Conservation (phyloP, 2,113 vertebrate species). For the Microtus montanus region DNA sequence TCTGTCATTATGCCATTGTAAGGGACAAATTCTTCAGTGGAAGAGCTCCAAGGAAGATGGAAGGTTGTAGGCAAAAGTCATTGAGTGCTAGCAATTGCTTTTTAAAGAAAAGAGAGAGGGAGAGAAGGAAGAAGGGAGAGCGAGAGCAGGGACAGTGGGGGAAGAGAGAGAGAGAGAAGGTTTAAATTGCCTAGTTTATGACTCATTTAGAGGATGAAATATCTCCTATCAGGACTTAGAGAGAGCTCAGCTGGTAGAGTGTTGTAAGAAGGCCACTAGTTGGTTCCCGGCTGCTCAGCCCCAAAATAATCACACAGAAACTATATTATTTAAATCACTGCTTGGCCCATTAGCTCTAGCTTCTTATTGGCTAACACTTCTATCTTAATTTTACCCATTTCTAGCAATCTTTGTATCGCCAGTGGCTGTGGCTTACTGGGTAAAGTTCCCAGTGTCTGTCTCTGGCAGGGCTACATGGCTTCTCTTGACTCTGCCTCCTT, state of each 20-base stretch:
- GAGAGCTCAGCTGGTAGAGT: background rate
- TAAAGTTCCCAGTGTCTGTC: too few species aligned
- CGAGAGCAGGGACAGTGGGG: background rate
- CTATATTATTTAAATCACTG: too few species aligned
- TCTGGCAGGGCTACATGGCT: too few species aligned
- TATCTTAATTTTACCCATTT: too few species aligned
- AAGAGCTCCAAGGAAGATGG: background rate
- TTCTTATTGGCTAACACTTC: too few species aligned
- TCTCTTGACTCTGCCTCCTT: too few species aligned
- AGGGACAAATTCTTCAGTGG: background rate
- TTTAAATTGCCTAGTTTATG: slow-evolving; percentile 30
- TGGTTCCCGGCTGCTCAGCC: too few species aligned
- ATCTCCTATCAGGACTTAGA: background rate
- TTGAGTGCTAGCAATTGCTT: background rate
- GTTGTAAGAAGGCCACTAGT: too few species aligned
- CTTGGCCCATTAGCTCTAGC: too few species aligned
- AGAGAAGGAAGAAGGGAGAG: background rate
- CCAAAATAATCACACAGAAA: too few species aligned
- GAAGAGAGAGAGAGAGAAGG: background rate
- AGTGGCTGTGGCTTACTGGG: too few species aligned
- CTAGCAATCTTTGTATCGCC: too few species aligned
- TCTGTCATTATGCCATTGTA: background rate
- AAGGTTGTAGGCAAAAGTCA: background rate
- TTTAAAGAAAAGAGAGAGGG: background rate
- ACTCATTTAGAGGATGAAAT: slow-evolving; percentile 12